Percentiles rank a stretch among this genome's conserved stretches.
Evolutionary conservation across 2,888 invertebrate species (phyloP).

Genomic region (Erebia epiphron): DNA sequence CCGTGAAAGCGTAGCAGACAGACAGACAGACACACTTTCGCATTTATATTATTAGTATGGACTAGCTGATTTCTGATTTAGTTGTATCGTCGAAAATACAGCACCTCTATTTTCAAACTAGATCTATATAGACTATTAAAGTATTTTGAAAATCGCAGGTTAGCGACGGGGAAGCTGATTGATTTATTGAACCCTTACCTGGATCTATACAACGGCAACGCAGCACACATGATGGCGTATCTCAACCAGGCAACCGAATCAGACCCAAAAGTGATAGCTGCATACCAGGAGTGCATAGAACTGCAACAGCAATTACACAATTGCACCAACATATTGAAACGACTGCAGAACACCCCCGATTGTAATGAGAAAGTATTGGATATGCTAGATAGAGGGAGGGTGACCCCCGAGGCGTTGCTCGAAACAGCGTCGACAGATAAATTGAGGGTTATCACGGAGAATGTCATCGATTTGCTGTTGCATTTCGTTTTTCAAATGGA

Average conservation of each 20-base stretch:
- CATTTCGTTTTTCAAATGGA: slow-evolving; percentile 84
- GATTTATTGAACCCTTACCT: slow-evolving; percentile 90
- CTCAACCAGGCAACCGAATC: slow-evolving; percentile 86
- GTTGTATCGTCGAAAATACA: no score
- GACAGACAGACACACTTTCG: no score
- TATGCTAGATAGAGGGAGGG: slow-evolving; percentile 57
- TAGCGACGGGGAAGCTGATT: slow-evolving; percentile 93
- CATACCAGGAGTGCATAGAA: slow-evolving; percentile 90
- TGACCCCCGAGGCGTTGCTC: slow-evolving; percentile 70
- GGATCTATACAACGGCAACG: slow-evolving; percentile 90
- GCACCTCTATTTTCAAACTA: no score
- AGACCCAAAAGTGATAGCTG: slow-evolving; percentile 78
- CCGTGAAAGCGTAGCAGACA: no score
- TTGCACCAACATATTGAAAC: slow-evolving; percentile 88
- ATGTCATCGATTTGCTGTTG: slow-evolving; percentile 90
- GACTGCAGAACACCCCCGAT: slow-evolving; percentile 85
- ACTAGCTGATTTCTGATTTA: no score
- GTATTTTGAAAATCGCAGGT: slow-evolving; percentile 81
- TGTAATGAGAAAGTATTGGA: slow-evolving; percentile 61
- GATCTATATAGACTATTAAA: no score
- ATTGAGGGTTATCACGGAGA: slow-evolving; percentile 90
- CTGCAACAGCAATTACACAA: slow-evolving; percentile 95
- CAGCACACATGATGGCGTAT: slow-evolving; percentile 92
- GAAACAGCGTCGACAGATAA: slow-evolving; percentile 91
- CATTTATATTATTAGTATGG: no score